These are phyloP conservation scores for Sternotherus odoratus DNA, from an alignment of 2,797 vertebrate species.

Conservation along the genomic window DNA sequence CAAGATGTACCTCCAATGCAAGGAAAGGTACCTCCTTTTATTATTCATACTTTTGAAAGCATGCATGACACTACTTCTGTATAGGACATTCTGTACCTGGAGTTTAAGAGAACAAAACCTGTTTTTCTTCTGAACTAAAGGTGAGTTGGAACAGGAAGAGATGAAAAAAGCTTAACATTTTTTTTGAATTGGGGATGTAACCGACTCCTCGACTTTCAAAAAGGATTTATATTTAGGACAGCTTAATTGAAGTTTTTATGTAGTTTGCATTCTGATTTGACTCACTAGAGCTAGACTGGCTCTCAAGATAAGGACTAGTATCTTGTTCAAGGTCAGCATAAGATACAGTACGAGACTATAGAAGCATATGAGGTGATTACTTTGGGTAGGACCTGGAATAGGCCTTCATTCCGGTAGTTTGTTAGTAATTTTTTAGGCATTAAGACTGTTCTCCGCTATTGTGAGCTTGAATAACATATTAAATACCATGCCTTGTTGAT, in stretches of 20 bases:
- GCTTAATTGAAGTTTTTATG: neutral
- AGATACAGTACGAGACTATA: too few species aligned
- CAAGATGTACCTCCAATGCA: neutral
- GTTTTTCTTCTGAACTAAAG: slow-evolving; percentile 18
- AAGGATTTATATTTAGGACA: slow-evolving; percentile 2
- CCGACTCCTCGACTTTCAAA: slow-evolving; percentile 18
- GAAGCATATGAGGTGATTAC: neutral
- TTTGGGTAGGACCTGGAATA: neutral
- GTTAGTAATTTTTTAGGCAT: neutral
- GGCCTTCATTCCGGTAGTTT: neutral
- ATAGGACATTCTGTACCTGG: slow-evolving; percentile 5
- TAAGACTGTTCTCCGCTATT: neutral
- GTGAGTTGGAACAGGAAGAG: neutral
- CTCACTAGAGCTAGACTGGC: neutral
- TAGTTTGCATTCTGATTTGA: neutral
- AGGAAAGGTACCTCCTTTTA: neutral
- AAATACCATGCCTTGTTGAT: neutral
- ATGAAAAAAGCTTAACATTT: slow-evolving; percentile 3
- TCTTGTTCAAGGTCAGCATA: neutral
- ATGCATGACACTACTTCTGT: neutral
- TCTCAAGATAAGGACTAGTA: neutral
- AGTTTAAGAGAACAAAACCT: neutral
- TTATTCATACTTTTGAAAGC: rapidly evolving
- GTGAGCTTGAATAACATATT: neutral
- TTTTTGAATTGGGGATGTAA: slow-evolving; percentile 29